Evolutionary conservation across 2,888 invertebrate genomes (phyloP).

Genomic region (Tuta absoluta): DNA sequence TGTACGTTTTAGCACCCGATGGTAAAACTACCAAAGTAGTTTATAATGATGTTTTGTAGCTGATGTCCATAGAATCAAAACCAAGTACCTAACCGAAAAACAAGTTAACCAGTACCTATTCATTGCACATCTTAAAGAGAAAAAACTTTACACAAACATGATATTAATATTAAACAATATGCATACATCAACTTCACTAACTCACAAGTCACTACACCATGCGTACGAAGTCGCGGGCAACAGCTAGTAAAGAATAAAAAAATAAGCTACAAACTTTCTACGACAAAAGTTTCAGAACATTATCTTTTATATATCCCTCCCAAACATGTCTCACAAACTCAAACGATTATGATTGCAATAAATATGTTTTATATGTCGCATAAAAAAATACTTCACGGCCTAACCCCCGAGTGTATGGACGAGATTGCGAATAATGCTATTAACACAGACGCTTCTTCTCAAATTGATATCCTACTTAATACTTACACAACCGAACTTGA

Average conservation of each 20-base stretch:
- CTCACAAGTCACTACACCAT: too few species aligned
- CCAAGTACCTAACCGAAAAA: too few species aligned
- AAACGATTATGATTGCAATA: conserved; percentile 78
- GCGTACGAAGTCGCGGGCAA: too few species aligned
- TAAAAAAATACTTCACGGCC: conserved; percentile 78
- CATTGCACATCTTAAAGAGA: too few species aligned
- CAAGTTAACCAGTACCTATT: too few species aligned
- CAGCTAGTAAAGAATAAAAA: conserved; percentile 17
- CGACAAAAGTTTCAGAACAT: conserved; percentile 42
- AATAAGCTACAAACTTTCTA: conserved; percentile 15
- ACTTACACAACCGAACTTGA: conserved; percentile 46
- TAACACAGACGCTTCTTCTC: conserved; percentile 82
- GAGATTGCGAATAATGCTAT: conserved; percentile 82
- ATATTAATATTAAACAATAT: too few species aligned
- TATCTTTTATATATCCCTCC: conserved; percentile 68
- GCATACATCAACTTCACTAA: too few species aligned
- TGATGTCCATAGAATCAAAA: too few species aligned
- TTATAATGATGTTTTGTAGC: too few species aligned
- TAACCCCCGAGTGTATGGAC: conserved; percentile 80
- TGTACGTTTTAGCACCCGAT: too few species aligned
- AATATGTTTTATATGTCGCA: conserved; percentile 81
- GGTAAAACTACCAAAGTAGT: too few species aligned
- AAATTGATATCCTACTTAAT: conserved; percentile 76
- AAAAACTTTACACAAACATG: too few species aligned
- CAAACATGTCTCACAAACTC: conserved; percentile 73